These are phyloP conservation scores for Xiphophorus maculatus DNA, from an alignment of 2,113 vertebrate species.

Conservation along the genomic window DNA sequence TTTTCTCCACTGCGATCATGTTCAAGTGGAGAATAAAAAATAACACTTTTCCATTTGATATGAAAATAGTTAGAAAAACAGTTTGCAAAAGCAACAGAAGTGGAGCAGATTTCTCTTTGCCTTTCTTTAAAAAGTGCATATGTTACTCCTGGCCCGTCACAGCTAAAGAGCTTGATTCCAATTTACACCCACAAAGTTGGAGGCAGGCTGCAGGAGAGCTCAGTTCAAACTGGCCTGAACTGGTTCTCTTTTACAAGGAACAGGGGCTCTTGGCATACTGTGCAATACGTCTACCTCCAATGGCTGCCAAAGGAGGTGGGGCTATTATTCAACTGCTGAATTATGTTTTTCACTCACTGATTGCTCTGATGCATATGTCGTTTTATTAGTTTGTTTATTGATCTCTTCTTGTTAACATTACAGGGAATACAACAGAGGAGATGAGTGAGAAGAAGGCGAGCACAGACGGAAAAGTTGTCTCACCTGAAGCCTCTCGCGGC, in stretches of 20 bases:
- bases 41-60: background rate
- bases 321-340: background rate
- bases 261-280: slow-evolving; percentile 19
- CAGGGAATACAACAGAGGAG: slow-evolving; percentile 72
- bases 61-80: too few relatives aligned
- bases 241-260: slow-evolving; percentile 51
- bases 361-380: background rate
- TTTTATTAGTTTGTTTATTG: slow-evolving; percentile 2
- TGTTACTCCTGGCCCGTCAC: background rate
- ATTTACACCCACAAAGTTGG: slow-evolving; percentile 10
- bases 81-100: background rate
- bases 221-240: slow-evolving; percentile 57
- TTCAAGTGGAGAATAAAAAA: background rate
- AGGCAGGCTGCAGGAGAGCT: slow-evolving; percentile 9
- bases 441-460: slow-evolving; percentile 62
- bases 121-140: background rate
- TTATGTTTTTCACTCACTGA: background rate
- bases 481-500: slow-evolving; percentile 70
- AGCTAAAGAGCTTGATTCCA: background rate
- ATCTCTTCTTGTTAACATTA: slow-evolving; percentile 18
- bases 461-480: slow-evolving; percentile 67
- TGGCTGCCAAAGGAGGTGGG: too few relatives aligned
- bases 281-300: background rate
- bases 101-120: background rate
- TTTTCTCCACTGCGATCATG: background rate